Evolutionary conservation across 2,797 vertebrate genomes (phyloP).

Genomic region (Mycteria americana): DNA sequence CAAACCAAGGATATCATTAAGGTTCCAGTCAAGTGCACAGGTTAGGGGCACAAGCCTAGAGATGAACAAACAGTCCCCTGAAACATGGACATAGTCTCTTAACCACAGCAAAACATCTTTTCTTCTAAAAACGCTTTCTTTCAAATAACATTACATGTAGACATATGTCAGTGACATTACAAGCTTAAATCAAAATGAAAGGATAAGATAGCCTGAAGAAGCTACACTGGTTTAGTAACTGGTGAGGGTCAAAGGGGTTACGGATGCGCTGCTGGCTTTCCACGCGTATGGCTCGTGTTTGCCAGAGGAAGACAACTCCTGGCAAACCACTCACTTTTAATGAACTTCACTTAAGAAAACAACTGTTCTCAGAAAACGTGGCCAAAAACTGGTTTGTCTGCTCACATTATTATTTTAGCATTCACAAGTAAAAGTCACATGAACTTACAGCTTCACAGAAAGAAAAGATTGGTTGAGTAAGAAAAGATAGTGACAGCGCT

Average conservation of each 20-base stretch:
- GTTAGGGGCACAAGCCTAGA: neutral
- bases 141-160: conserved; percentile 15
- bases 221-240: conserved; percentile 10
- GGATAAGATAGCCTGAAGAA: conserved; percentile 7
- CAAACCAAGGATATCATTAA: neutral
- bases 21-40: neutral
- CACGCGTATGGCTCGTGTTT: neutral
- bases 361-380: neutral
- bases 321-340: conserved; percentile 52
- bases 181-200: conserved; percentile 42
- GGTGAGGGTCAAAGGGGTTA: conserved; percentile 9
- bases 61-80: neutral
- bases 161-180: conserved; percentile 43
- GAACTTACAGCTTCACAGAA: neutral
- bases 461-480: neutral
- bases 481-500: neutral
- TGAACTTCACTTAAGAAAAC: conserved; percentile 44
- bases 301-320: conserved; percentile 41
- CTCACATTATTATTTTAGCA: conserved; percentile 11
- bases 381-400: conserved; percentile 18
- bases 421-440: neutral
- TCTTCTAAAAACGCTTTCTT: neutral
- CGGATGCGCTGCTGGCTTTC: neutral
- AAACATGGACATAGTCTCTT: neutral
- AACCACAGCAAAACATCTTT: neutral